Evolutionary conservation across 2,797 vertebrate genomes (phyloP), one percentile per base, ranked within the genome.

Genomic region (Champsocephalus gunnari): DNA sequence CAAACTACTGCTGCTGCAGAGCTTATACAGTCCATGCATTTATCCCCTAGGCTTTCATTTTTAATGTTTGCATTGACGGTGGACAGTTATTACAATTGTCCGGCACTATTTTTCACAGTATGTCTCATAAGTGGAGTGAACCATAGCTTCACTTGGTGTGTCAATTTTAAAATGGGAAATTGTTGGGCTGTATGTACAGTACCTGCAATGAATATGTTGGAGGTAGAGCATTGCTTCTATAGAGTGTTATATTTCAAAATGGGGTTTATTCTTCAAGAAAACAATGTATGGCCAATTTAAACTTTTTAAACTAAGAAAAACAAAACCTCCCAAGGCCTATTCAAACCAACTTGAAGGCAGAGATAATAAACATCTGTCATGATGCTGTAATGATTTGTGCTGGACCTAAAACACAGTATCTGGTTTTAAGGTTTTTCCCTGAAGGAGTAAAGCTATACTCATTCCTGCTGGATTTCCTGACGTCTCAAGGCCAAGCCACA

Each of bases 1-100:
- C 60, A 67, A 85, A 82, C 83, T 86, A 82, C 83, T 86, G 87
- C 84, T 75, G 82, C 86, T 66, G 75, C 70, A 72, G 75, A 85
- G 84, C 74, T 58, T 67, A 54, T 44, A 82, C 56, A 28, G 28
- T 28, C 5, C 4, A 77, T 72, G 57, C 81, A 81, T 80, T 67
- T 66, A 68, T 64, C 59, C 82, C 44, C 56, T 66, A 73, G 34
- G 62, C 61, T 60, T 47, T 34, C n/a, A 62, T 57, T 60, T 50
- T 63, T 57, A 68, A 73, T 87, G 81, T 80, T 86, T 87, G 77
- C 67, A 75, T 63, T 71, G 59, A 62, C 69, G 64, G 62, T 48
- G 17, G 84, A 77, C 66, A 65, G 62, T 73, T 53, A 73, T 64
- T 65, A 83, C 55, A 64, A 65, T 55, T 7, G 17, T 45, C 12